Evolutionary conservation across 2,888 invertebrate species (phyloP).

Genomic region (Carpatolechia fugitivella): DNA sequence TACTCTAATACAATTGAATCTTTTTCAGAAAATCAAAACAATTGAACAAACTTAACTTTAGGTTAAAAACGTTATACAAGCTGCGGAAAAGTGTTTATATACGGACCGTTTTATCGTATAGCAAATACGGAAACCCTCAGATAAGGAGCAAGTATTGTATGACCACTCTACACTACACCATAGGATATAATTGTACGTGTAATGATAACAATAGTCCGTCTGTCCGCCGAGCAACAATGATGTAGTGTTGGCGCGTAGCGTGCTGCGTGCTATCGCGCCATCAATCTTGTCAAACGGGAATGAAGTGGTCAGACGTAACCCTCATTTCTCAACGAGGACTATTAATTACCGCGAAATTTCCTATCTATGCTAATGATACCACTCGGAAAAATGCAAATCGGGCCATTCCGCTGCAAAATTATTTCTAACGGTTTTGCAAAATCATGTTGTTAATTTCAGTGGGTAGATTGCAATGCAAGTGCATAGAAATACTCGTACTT

Average conservation of each 20-base stretch:
- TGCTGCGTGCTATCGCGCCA: slow-evolving; percentile 50
- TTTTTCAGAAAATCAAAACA: too few relatives aligned
- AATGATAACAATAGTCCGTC: too few relatives aligned
- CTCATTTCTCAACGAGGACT: slow-evolving; percentile 57
- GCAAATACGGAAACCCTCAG: too few relatives aligned
- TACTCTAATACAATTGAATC: too few relatives aligned
- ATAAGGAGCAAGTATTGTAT: too few relatives aligned
- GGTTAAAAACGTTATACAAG: too few relatives aligned
- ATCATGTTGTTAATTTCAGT: not conserved
- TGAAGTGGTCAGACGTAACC: slow-evolving; percentile 66
- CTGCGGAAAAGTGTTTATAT: too few relatives aligned
- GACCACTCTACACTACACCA: too few relatives aligned
- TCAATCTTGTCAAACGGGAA: slow-evolving; percentile 64
- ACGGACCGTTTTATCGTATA: too few relatives aligned
- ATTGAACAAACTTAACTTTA: too few relatives aligned
- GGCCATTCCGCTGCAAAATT: slow-evolving; percentile 20
- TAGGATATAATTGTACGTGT: too few relatives aligned
- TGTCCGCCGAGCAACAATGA: not conserved
- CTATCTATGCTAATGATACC: slow-evolving; percentile 59
- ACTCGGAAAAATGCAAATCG: slow-evolving; percentile 43
- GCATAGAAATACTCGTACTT: too few relatives aligned
- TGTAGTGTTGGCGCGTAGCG: slow-evolving; percentile 6
- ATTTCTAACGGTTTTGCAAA: slow-evolving; percentile 12
- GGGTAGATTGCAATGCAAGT: not conserved
- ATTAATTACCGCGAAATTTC: slow-evolving; percentile 43